Evolutionary conservation across 2,113 vertebrate species (phyloP), one percentile per base, ranked within the genome.

Genomic region (Crotalus tigris): DNA sequence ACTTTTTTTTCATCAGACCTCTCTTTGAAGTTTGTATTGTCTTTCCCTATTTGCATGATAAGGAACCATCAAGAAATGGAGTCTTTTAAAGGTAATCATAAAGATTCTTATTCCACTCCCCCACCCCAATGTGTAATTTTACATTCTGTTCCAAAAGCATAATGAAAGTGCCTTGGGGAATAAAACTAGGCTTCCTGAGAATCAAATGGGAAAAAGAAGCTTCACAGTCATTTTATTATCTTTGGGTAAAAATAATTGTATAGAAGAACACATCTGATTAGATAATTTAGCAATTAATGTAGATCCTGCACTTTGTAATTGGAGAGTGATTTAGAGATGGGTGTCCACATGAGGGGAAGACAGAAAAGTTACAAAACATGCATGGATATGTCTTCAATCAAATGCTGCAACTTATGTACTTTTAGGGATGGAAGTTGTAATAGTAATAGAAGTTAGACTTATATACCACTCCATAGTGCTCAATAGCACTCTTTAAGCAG

Each of bases 11-110:
- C 90, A 91, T 46, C 93, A 92, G 88, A 93, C 1, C 21, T 85
- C 21, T 93, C 93, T 96, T 94, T 95, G 92, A 96, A 91, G n/a
- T 94, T 95, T 92, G 94, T 95, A 75, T 95, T 94, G 93, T 96
- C 24, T 7, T 93, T 94, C 95, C 51, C 29, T 8, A 95, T 96
- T 95, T 95, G 91, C 95, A 96, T 94, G 92, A 95, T 51, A 95
- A 94, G 96, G 81, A 95, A 92, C 2, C 11, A 94, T 93, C 91
- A 96, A 75, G 61, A 95, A 96, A 33, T 88, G 90, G 94, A 93
- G 87, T 3, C 13, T 95, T 92, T 94, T 93, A 92, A 94, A 95
- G 33, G 59, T 94, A 96, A 92, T 96, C 94, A 90, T 51, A 93
- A 88, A 44, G 9, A 53, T 1, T 81, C 51, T 58, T 5, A 51